Conservation (phyloP, 2,797 vertebrate genomes). For the Cossypha polioptera region DNA sequence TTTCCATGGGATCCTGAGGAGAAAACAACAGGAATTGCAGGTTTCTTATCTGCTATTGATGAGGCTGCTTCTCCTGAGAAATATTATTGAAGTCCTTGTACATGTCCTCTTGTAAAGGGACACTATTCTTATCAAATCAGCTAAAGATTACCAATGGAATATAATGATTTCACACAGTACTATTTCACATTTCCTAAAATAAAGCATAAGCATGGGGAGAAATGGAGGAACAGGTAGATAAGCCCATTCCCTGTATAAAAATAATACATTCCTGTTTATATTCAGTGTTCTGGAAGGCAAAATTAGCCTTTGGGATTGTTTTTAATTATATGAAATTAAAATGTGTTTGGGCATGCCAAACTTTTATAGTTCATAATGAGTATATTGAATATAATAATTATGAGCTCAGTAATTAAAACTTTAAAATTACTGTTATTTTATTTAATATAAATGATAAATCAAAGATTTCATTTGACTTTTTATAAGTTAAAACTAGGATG, state of each 20-base stretch:
- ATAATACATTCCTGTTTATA: neutral
- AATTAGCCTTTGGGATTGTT: conserved; percentile 54
- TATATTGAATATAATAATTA: conserved; percentile 62
- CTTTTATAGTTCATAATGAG: conserved; percentile 45
- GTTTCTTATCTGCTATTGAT: neutral
- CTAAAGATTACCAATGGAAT: neutral
- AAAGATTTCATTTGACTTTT: conserved; percentile 33
- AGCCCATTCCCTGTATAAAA: neutral
- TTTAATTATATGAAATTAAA: conserved; percentile 50
- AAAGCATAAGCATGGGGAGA: neutral
- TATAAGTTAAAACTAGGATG: neutral
- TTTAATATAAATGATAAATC: conserved; percentile 43
- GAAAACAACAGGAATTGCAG: neutral
- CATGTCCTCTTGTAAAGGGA: neutral
- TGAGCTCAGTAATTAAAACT: conserved; percentile 52
- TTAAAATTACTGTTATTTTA: conserved; percentile 40
- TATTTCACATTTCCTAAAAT: neutral
- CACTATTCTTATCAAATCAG: neutral
- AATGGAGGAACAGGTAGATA: neutral
- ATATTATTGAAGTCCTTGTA: neutral
- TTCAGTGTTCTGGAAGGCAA: conserved; percentile 11
- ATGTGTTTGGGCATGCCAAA: conserved; percentile 41
- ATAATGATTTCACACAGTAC: neutral
- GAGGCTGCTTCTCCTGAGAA: neutral
- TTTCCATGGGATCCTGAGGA: neutral